A percentile compares a stretch with the other conserved stretches of the same genome.
These are phyloP conservation scores for Ammospiza maritima DNA, from an alignment of 2,797 vertebrate species.

Conservation along the genomic window DNA sequence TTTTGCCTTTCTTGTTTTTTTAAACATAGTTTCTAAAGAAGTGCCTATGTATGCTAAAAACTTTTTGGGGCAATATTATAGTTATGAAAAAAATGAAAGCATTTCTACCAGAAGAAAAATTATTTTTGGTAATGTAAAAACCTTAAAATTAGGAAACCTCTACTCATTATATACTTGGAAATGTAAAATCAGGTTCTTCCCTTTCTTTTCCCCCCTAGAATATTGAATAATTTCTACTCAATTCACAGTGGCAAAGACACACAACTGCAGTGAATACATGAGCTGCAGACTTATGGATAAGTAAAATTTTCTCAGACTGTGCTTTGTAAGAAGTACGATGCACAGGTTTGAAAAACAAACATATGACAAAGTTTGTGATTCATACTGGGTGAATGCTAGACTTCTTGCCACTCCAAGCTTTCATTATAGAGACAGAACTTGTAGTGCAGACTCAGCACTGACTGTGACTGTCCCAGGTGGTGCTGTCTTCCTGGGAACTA, in stretches of 20 bases:
- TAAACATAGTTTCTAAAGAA: neutral
- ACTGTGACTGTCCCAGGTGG: neutral
- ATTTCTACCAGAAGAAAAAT: neutral
- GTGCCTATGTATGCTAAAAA: neutral
- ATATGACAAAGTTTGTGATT: neutral
- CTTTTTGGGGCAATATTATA: neutral
- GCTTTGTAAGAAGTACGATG: neutral
- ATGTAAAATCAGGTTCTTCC: neutral
- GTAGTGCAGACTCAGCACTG: neutral
- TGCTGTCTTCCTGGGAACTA: neutral
- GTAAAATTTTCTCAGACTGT: neutral
- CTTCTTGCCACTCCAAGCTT: neutral
- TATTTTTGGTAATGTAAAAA: neutral
- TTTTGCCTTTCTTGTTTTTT: neutral
- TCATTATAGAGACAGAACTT: neutral
- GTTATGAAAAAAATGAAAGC: neutral
- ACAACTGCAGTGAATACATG: neutral
- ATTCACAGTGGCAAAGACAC: neutral
- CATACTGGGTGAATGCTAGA: neutral
- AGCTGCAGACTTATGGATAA: neutral
- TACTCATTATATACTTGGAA: neutral
- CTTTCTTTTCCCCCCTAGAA: fast-evolving
- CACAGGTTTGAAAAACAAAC: neutral
- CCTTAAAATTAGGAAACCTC: neutral
- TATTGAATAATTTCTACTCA: neutral